Percentiles rank a stretch among this genome's conserved stretches.
phyloP scores from a whole-genome alignment of 2,113 vertebrate genomes.

The Epinephelus moara region DNA sequence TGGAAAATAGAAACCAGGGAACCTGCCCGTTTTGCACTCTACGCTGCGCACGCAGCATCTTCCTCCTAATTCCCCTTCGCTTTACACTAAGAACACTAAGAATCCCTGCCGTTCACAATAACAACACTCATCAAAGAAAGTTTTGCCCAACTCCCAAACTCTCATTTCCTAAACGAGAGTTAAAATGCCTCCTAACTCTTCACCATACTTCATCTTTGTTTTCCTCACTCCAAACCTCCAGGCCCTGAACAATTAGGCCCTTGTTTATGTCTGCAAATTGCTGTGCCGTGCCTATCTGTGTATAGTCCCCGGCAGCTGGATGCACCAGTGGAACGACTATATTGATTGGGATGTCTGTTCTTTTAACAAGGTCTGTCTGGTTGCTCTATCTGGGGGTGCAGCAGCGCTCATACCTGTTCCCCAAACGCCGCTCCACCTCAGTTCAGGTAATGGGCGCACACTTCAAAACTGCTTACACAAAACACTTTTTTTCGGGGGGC shows the following conservation, averaged over 20 bases:
- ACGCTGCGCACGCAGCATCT: conserved; percentile 30
- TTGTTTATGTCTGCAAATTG: conserved; percentile 83
- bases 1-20: conserved; percentile 53
- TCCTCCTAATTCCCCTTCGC: conserved; percentile 46
- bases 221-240: conserved; percentile 72
- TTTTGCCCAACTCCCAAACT: conserved; percentile 68
- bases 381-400: conserved; percentile 59
- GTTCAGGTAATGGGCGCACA: conserved; percentile 68
- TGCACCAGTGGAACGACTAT: conserved; percentile 72
- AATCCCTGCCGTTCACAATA: conserved; percentile 66
- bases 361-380: conserved; percentile 84
- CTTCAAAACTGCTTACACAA: conserved; percentile 78
- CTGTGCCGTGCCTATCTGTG: conserved; percentile 71
- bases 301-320: conserved; percentile 74
- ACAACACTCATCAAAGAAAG: conserved; percentile 78
- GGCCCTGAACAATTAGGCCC: conserved; percentile 81
- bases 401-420: conserved; percentile 68
- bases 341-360: conserved; percentile 81
- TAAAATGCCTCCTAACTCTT: conserved; percentile 79
- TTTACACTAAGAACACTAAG: conserved; percentile 27
- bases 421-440: conserved; percentile 67
- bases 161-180: conserved; percentile 80
- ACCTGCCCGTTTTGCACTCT: conserved; percentile 23
- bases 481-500: conserved; percentile 55
- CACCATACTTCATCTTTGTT: conserved; percentile 75